Conservation (phyloP, 2,797 vertebrate species). For the Pogoniulus pusillus region DNA sequence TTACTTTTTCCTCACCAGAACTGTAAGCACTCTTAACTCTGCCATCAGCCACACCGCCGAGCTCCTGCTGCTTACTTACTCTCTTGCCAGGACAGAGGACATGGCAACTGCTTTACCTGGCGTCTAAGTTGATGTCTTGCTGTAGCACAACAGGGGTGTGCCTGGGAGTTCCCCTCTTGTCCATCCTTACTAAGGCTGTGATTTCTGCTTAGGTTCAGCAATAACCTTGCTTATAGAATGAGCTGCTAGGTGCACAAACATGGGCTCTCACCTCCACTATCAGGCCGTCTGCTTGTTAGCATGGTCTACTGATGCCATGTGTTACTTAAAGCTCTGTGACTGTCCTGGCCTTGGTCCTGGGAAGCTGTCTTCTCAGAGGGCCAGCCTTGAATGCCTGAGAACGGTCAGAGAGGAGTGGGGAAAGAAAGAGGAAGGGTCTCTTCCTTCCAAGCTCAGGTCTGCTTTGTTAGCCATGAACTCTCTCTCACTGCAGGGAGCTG, state of each 20-base stretch:
- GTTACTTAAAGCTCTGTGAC: not conserved
- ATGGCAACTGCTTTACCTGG: rapidly evolving
- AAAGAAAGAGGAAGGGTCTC: not conserved
- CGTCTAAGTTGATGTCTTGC: not conserved
- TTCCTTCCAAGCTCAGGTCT: not conserved
- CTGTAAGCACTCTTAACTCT: not conserved
- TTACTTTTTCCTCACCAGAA: not conserved
- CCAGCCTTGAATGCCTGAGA: not conserved
- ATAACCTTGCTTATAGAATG: not conserved
- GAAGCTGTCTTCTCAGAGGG: not conserved
- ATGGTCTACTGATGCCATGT: not conserved
- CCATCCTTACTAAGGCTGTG: not conserved
- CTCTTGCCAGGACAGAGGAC: not conserved
- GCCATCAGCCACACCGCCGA: not conserved
- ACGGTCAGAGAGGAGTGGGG: constrained; percentile 11
- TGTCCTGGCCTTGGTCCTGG: not conserved
- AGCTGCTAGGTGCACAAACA: not conserved
- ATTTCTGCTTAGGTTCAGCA: not conserved
- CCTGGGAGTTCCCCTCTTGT: not conserved
- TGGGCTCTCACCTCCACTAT: not conserved
- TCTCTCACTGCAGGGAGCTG: not conserved
- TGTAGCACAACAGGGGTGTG: not conserved
- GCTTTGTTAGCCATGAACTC: not conserved
- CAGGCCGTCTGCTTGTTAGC: not conserved
- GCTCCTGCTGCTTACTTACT: not conserved